Evolutionary conservation across 1,140 invertebrate genomes (phyloP).

Genomic region (Zaprionus camerounensis): DNA sequence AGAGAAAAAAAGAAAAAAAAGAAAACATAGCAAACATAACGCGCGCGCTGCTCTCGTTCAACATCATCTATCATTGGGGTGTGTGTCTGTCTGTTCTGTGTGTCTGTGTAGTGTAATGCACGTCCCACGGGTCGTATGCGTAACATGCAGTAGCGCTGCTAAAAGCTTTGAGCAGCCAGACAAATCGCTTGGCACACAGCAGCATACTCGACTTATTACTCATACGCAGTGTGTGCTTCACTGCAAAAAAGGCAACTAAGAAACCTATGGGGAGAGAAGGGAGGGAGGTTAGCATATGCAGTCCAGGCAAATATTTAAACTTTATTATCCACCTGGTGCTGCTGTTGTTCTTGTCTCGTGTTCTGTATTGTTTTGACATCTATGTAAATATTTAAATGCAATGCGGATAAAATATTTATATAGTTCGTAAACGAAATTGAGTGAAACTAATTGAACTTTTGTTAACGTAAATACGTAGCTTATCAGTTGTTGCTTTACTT

Average conservation of each 20-base stretch:
- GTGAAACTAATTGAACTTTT: conserved; percentile 1
- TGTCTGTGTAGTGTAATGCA: conserved; percentile 18
- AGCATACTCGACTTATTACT: conserved; percentile 36
- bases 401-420: conserved; percentile 1
- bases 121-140: conserved; percentile 38
- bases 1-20: neutral
- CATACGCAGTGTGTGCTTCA: conserved; percentile 29
- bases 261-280: neutral
- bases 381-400: conserved; percentile 16
- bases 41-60: neutral
- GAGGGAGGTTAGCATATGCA: neutral
- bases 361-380: conserved; percentile 33
- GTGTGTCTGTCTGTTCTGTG: neutral
- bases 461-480: neutral
- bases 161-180: conserved; percentile 44
- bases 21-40: neutral
- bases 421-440: neutral
- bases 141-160: conserved; percentile 24
- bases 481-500: neutral
- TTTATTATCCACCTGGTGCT: conserved; percentile 12
- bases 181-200: conserved; percentile 17
- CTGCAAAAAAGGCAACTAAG: neutral
- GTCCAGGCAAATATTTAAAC: conserved; percentile 21
- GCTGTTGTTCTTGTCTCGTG: conserved; percentile 6
- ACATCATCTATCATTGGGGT: conserved; percentile 38